phyloP scores from a whole-genome alignment of 2,797 vertebrate species.

The Merluccius polli region DNA sequence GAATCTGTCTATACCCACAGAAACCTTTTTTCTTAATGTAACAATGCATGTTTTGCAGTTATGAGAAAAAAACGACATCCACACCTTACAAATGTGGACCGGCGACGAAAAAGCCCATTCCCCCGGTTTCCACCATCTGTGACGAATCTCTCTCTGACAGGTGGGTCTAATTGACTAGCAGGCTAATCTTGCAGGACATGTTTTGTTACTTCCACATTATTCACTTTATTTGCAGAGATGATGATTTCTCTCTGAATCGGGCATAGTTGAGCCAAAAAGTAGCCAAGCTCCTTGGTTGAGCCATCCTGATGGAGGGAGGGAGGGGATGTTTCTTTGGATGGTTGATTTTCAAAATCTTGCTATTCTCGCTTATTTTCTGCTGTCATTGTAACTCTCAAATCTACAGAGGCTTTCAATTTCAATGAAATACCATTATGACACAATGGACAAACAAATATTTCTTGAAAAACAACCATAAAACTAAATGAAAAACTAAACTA shows the following conservation, averaged over 20 bases:
- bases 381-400: too few relatives aligned
- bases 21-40: background rate
- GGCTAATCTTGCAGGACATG: background rate
- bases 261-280: too few relatives aligned
- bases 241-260: too few relatives aligned
- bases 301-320: background rate
- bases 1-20: background rate
- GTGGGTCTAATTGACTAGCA: background rate
- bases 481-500: background rate
- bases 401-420: too few relatives aligned
- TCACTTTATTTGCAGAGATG: background rate
- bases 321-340: too few relatives aligned
- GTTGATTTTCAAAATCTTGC: too few relatives aligned
- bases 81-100: background rate
- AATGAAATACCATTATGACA: too few relatives aligned
- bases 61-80: background rate
- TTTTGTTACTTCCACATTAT: background rate
- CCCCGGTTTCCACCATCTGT: background rate
- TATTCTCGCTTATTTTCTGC: too few relatives aligned
- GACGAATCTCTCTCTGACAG: background rate
- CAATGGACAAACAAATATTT: background rate
- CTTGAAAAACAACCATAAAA: background rate
- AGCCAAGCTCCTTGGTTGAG: background rate
- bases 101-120: background rate
- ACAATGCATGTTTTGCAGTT: slow-evolving; percentile 2